Percentiles rank a stretch among this genome's conserved stretches.
These are phyloP conservation scores for Neosalanx taihuensis DNA, from an alignment of 2,797 vertebrate genomes.

Conservation along the genomic window DNA sequence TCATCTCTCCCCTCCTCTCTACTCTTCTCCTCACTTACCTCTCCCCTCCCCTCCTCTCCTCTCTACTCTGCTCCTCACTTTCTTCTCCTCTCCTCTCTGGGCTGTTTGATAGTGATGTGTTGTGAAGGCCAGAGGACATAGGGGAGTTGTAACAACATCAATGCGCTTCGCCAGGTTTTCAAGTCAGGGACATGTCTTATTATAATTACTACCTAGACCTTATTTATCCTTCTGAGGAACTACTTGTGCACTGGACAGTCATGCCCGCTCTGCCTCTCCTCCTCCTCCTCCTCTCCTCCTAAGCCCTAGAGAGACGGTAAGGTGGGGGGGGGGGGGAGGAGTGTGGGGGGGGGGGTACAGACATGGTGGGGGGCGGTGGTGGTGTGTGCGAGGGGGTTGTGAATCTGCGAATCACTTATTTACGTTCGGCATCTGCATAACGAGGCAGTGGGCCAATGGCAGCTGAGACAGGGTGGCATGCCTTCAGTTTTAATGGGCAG, in stretches of 20 bases:
- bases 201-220: conserved; percentile 69
- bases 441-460: conserved; percentile 86
- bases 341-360: conserved; percentile 30
- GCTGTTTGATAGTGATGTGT: conserved; percentile 71
- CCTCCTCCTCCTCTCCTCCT: conserved; percentile 38
- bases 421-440: conserved; percentile 92
- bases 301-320: conserved; percentile 8
- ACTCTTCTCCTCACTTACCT: not conserved
- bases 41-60: not conserved
- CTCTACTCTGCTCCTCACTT: conserved; percentile 15
- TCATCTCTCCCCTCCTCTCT: not conserved
- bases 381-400: conserved; percentile 22
- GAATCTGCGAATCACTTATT: conserved; percentile 81
- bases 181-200: conserved; percentile 64
- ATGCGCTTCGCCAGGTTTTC: conserved; percentile 75
- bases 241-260: conserved; percentile 38
- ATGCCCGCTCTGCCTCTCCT: conserved; percentile 6
- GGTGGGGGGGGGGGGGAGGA: conserved; percentile 41
- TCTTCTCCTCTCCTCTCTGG: conserved; percentile 32
- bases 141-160: conserved; percentile 72
- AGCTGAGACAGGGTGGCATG: conserved; percentile 90
- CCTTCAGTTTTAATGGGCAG: conserved; percentile 96
- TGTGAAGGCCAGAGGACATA: conserved; percentile 73
- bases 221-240: conserved; percentile 57
- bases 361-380: not conserved